Evolutionary conservation across 2,888 invertebrate genomes (phyloP).

Genomic region (Melinaea menophilus): DNA sequence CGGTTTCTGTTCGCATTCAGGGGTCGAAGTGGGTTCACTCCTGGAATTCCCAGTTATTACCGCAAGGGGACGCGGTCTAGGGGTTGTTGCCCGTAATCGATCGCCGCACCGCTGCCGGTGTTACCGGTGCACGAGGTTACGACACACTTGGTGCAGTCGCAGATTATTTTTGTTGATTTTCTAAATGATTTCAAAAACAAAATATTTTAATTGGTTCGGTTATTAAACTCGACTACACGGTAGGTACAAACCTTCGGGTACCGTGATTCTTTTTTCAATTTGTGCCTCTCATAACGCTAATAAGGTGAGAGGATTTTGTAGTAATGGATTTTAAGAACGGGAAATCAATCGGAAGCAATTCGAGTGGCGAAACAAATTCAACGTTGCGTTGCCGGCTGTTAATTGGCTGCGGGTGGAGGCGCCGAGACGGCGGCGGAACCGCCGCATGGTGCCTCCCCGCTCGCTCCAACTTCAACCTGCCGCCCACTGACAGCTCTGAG

Average conservation of each 20-base stretch:
- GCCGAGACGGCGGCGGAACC: conserved; percentile 77
- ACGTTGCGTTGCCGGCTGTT: conserved; percentile 71
- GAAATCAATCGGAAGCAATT: conserved; percentile 76
- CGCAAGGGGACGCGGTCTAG: conserved; percentile 60
- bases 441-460: conserved; percentile 71
- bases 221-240: no score
- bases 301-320: conserved; percentile 38
- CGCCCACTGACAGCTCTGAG: conserved; percentile 58
- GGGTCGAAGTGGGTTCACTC: conserved; percentile 48
- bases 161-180: neutral
- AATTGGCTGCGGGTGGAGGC: conserved; percentile 78
- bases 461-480: conserved; percentile 58
- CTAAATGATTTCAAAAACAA: no score
- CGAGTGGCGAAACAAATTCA: conserved; percentile 73
- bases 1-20: conserved; percentile 45
- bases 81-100: conserved; percentile 75
- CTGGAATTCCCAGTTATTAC: conserved; percentile 74
- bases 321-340: conserved; percentile 51
- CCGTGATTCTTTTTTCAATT: neutral
- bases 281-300: neutral
- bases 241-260: no score
- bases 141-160: conserved; percentile 54
- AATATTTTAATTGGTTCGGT: no score
- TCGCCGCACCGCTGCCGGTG: conserved; percentile 57
- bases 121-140: conserved; percentile 68